Percentiles rank a stretch among this genome's conserved stretches.
phyloP scores from a whole-genome alignment of 2,888 invertebrate species.

The Alloplasta piceator region DNA sequence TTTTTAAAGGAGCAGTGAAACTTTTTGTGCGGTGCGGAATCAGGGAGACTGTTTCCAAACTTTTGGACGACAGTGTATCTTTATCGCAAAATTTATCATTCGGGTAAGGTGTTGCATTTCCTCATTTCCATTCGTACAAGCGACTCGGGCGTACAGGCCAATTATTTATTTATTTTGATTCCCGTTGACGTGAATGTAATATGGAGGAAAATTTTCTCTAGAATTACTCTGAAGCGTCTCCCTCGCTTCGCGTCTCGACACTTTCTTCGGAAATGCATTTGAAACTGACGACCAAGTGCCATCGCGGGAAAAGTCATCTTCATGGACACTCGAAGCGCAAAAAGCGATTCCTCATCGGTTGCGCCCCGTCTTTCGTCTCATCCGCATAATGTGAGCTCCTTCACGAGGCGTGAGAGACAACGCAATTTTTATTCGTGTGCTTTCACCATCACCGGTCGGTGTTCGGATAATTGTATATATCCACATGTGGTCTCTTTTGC shows the following conservation, averaged over 20 bases:
- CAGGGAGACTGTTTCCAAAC: too few species aligned
- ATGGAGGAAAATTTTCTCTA: too few species aligned
- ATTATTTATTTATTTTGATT: too few species aligned
- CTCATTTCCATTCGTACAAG: too few species aligned
- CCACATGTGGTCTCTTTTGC: slow-evolving; percentile 7
- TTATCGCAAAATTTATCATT: too few species aligned
- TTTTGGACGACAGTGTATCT: too few species aligned
- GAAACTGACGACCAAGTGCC: slow-evolving; percentile 35
- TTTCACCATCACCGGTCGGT: slow-evolving; percentile 48
- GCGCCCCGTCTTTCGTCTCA: not conserved
- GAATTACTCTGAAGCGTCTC: slow-evolving; percentile 9
- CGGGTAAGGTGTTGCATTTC: too few species aligned
- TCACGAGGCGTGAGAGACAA: slow-evolving; percentile 23
- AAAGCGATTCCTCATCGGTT: slow-evolving; percentile 25
- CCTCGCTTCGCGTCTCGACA: slow-evolving; percentile 1
- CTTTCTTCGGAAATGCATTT: slow-evolving; percentile 49
- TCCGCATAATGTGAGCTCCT: too few species aligned
- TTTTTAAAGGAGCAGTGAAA: too few species aligned
- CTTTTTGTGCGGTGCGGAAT: too few species aligned
- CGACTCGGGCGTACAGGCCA: too few species aligned
- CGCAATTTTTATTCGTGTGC: slow-evolving; percentile 53
- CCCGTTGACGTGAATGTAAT: too few species aligned
- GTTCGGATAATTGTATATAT: slow-evolving; percentile 18
- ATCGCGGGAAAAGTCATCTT: slow-evolving; percentile 32
- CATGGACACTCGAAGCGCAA: slow-evolving; percentile 9